Evolutionary conservation across 1,140 invertebrate species (phyloP).

Genomic region (Protaetia brevitarsis): DNA sequence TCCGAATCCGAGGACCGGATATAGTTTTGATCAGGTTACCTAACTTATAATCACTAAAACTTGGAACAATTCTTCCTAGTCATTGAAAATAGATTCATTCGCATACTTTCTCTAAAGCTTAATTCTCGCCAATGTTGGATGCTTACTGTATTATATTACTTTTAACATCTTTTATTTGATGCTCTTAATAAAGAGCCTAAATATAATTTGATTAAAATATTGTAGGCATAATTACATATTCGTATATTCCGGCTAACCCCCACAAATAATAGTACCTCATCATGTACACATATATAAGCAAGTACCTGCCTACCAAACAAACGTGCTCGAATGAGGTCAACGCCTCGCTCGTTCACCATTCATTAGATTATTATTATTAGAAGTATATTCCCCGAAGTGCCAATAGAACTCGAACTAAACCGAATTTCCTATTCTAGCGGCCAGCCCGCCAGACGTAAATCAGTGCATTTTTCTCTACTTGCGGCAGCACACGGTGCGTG

Average conservation of each 20-base stretch:
- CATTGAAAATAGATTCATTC: too few species aligned
- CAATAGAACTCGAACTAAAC: not conserved
- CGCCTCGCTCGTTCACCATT: slow-evolving; percentile 7
- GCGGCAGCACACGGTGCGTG: not conserved
- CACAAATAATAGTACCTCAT: slow-evolving; percentile 12
- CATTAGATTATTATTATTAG: slow-evolving; percentile 13
- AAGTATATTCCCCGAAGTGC: slow-evolving; percentile 7
- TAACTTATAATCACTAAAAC: too few species aligned
- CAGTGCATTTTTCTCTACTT: not conserved
- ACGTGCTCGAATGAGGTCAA: not conserved
- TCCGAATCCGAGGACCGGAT: too few species aligned
- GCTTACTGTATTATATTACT: too few species aligned
- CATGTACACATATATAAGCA: too few species aligned
- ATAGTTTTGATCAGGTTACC: too few species aligned
- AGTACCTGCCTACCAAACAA: too few species aligned
- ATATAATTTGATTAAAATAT: slow-evolving; percentile 4
- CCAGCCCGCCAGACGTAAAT: not conserved
- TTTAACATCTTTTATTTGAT: too few species aligned
- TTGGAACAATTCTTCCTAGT: too few species aligned
- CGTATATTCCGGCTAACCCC: not conserved
- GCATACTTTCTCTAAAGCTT: too few species aligned
- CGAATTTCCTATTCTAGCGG: slow-evolving; percentile 6
- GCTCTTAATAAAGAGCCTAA: not conserved
- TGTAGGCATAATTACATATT: not conserved
- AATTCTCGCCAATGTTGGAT: too few species aligned